Evolutionary conservation across 2,888 invertebrate species (phyloP), one percentile per base, ranked within the genome.

Genomic region (Drosophila colorata): DNA sequence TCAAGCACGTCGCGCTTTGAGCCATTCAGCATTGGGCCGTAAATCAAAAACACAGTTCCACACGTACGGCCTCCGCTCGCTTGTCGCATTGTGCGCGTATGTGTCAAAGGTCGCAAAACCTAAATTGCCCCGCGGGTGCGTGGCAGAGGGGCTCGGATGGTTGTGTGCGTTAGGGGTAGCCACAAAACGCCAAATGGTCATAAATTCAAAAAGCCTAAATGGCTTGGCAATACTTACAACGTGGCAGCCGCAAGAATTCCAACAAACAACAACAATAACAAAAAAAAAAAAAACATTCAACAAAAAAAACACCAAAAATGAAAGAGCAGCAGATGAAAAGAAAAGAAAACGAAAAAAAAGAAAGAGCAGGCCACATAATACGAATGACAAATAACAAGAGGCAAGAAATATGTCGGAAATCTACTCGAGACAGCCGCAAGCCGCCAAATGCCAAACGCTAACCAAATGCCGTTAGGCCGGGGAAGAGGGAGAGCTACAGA

Each of bases 101-200:
- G 63, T 71, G 75, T 69, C 76, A 85, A 82, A 80, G 77, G 70
- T 80, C 82, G 66, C 66, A 76, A 76, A 73, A 64, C 70, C 65
- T 57, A 76, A 82, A 86, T 86, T 82, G 80, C 68, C 60, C 46
- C 44, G 53, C 53, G 43, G 43, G 43, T 33, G 41, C 33, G 41
- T 14, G 13, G 23, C n/a, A 8, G 35, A 8, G 25, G 4, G 4
- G 13, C 18, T 25, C 8, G 28, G 25, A 14, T 31, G 14, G 31
- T 2, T 1, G 33, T 8, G 9, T 9, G 46, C 49, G 59, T 63
- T 78, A 64, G 14, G 55, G 58, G 74, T 53, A 66, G 60, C 69
- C 87, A 59, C 79, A 84, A 84, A 87, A 83, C 83, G 79, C 79
- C 72, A 87, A 83, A 83, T 84, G 87, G 84, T 61, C 81, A 87